These are phyloP conservation scores for Drosophila santomea DNA, from an alignment of 1,140 invertebrate genomes.

Conservation along the genomic window DNA sequence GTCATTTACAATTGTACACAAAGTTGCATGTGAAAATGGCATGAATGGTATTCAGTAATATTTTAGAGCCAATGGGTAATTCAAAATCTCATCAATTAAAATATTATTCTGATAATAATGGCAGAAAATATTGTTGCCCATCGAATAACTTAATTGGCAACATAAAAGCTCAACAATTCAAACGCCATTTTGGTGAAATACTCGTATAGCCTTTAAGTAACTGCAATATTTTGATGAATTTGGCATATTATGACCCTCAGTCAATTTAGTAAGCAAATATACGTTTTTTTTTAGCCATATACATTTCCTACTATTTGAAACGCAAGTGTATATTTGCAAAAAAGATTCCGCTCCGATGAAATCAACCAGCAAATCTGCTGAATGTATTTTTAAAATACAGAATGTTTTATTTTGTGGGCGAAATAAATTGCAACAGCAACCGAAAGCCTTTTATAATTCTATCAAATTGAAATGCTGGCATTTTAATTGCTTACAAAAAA, in stretches of 20 bases:
- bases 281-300: no score
- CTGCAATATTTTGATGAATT: background rate
- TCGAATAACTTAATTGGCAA: background rate
- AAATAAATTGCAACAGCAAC: constrained; percentile 8
- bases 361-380: constrained; percentile 42
- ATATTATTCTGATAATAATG: no score
- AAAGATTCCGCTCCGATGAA: constrained; percentile 33
- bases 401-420: constrained; percentile 20
- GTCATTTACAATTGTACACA: background rate
- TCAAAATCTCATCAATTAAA: no score
- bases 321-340: constrained; percentile 4
- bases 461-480: constrained; percentile 49
- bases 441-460: constrained; percentile 45
- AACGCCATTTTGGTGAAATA: background rate
- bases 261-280: no score
- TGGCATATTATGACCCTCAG: no score
- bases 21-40: background rate
- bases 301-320: background rate
- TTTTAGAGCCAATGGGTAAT: no score
- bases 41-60: no score
- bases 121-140: no score
- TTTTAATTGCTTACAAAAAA: constrained; percentile 61
- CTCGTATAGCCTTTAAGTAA: no score
- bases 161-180: background rate
- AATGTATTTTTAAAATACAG: constrained; percentile 34